Base-by-base conservation (phyloP, 2,888 invertebrate genomes). In the Agriopis leucophaearia region DNA sequence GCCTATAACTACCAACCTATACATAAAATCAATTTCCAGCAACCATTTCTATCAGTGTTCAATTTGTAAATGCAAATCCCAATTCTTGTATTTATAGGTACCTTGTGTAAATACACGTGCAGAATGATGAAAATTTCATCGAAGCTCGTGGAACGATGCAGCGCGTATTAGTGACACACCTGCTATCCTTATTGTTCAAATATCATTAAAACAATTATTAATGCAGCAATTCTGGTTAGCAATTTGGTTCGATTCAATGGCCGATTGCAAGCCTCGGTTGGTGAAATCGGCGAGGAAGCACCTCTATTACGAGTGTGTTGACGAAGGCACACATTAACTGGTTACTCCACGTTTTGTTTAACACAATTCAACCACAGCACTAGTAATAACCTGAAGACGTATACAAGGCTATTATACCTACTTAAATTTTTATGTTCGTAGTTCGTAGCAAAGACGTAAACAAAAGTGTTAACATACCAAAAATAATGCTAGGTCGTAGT, bases 311-410 rank as follows among this genome's bases (percentile, higher is more conserved):
- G 47, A 44, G 45, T 52, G 56, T 64, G 66, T 50, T 38, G 61
- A 60, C 50, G 55, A 66, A 70, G 67, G 63, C 65, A 58, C 57
- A 54, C 50, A 74, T 71, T 66, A 63, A 60, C 74, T 74, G 74
- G 74, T 76, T 69, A 70, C 70, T 64, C 56, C 79, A 79, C 73
- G 10, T 73, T 9, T 72, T 71, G 73, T 76, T 78, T 71, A 60
- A 61, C 72, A 71, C 74, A 78, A 79, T 78, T 81, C 75, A 78
- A 80, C 70, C 80, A 74, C 78, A 72, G 70, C 78, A 13, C 63
- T 61, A 76, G 67, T 60, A 72, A 72, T 66, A 78, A 74, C 76
- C 72, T 63, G 70, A 72, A 71, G 73, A 8, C 5, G 38, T 38
- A 42, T 42, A 44, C 27, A 27, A 5, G 4, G 27, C 27, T 27